A percentile compares a stretch with the other conserved stretches of the same genome.
phyloP scores from a whole-genome alignment of 2,888 invertebrate species.

The Anaspis maculata region DNA sequence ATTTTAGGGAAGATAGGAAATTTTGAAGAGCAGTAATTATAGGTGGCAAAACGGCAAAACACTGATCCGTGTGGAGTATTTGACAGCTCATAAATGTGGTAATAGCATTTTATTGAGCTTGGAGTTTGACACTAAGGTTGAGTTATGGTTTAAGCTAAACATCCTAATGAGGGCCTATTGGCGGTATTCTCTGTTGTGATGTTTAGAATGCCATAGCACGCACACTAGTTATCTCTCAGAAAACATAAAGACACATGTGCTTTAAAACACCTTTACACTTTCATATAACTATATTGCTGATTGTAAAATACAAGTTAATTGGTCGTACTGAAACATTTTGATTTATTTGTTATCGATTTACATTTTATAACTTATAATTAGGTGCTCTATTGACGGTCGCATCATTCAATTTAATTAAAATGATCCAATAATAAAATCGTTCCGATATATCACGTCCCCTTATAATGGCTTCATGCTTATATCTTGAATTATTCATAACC shows the following conservation, averaged over 20 bases:
- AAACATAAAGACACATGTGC: conserved; percentile 15
- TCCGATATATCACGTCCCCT: too few relatives aligned
- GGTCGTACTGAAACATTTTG: conserved; percentile 10
- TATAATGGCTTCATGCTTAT: too few relatives aligned
- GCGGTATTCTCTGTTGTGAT: conserved; percentile 23
- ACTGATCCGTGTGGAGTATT: conserved; percentile 18
- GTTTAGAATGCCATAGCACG: conserved; percentile 22
- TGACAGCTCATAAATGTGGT: conserved; percentile 34
- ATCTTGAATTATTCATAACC: conserved; percentile 14
- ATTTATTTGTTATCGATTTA: conserved; percentile 13
- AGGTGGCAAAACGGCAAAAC: conserved; percentile 25
- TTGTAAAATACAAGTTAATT: conserved; percentile 16
- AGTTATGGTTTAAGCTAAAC: conserved; percentile 32
- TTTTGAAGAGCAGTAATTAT: conserved; percentile 30
- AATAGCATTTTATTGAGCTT: conserved; percentile 32
- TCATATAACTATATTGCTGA: conserved; percentile 15
- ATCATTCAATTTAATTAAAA: too few relatives aligned
- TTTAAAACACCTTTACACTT: conserved; percentile 22
- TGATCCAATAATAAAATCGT: too few relatives aligned
- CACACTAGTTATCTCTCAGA: conserved; percentile 13
- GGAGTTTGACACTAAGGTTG: conserved; percentile 31
- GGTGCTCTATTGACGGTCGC: conserved; percentile 6
- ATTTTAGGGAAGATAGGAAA: conserved; percentile 19
- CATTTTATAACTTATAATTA: conserved; percentile 13
- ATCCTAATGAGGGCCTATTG: conserved; percentile 35